These are phyloP conservation scores for Limosa lapponica DNA, from an alignment of 2,797 vertebrate genomes.

Conservation along the genomic window DNA sequence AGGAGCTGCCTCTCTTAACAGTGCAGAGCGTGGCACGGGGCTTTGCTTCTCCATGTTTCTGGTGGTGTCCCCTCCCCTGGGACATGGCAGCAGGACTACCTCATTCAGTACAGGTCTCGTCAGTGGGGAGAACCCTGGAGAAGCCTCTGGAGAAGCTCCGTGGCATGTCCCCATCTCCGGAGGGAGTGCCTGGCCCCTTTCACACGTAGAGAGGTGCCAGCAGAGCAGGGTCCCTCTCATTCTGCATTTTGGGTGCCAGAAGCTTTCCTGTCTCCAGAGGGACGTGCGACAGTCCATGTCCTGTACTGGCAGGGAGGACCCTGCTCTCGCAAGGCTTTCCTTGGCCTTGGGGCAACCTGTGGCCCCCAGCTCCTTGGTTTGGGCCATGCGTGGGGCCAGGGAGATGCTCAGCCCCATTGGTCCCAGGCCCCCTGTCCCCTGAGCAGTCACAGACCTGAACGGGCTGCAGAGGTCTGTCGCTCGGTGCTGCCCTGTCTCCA, in stretches of 20 bases:
- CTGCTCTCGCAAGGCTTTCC: not conserved
- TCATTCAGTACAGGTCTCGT: rapidly evolving
- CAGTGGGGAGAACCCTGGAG: not conserved
- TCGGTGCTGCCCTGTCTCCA: not conserved
- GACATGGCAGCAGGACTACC: not conserved
- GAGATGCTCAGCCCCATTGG: not conserved
- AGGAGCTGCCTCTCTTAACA: not conserved
- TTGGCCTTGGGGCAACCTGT: rapidly evolving
- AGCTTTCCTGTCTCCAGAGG: not conserved
- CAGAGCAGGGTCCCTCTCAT: not conserved
- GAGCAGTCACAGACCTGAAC: not conserved
- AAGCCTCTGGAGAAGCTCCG: not conserved
- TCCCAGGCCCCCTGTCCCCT: not conserved
- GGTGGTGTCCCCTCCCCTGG: not conserved
- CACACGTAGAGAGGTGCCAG: not conserved
- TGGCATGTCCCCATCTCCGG: rapidly evolving
- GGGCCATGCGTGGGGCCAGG: rapidly evolving
- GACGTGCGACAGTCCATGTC: rapidly evolving
- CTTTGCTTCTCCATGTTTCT: not conserved
- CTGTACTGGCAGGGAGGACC: not conserved
- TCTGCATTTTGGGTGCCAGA: not conserved
- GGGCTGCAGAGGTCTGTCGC: not conserved
- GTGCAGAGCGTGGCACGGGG: not conserved
- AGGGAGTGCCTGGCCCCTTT: not conserved
- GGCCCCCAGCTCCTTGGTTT: not conserved